Base-by-base conservation (phyloP, 2,797 vertebrate genomes). In the Pangasius krempfi region DNA sequence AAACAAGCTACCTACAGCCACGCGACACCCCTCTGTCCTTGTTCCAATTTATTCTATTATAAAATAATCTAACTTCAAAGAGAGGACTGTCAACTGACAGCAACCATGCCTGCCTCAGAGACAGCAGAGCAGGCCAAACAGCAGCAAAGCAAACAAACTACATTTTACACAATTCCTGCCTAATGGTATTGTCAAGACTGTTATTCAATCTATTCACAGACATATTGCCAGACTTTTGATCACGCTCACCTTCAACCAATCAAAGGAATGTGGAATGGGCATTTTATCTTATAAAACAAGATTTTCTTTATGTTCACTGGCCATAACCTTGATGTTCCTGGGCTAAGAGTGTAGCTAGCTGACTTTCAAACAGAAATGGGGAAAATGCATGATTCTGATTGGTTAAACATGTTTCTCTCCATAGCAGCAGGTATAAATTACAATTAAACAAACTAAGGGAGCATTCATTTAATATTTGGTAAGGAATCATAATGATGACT, bases 1-100 rank as follows among this genome's bases (percentile, higher is more conserved):
- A 83, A 68, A 89, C 87, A 91, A 86, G 89, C 86, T 87, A 82
- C 66, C 89, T 88, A 56, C 37, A 56, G 62, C 52, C 40, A 66
- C 4, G 40, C 83, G 78, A 79, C 58, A 16, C 75, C 80, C 52
- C 68, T 52, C n/a, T 58, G 79, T 82, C 64, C 30, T 58, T 54
- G 68, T 40, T 84, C 75, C 30, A 37, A 18, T 70, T 8, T 70
- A 37, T 70, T 33, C 16, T 18, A 7, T 70, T 33, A 70, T n/a
- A n/a, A 12, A 70, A 2, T 66, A 25, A n/a, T 66, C 12, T 30
- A 14, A 14, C n/a, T 66, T 66, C 13, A 16, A 2, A 30, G n/a
- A 37, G 1, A 18, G 10, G 3, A 62, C 7, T 27, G 60, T 62
- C 2, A 62, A 8, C 37, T 37, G 8, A 10, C 25, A 10, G 22